phyloP scores from a whole-genome alignment of 2,797 vertebrate genomes.

The Phrynocephalus forsythii region DNA sequence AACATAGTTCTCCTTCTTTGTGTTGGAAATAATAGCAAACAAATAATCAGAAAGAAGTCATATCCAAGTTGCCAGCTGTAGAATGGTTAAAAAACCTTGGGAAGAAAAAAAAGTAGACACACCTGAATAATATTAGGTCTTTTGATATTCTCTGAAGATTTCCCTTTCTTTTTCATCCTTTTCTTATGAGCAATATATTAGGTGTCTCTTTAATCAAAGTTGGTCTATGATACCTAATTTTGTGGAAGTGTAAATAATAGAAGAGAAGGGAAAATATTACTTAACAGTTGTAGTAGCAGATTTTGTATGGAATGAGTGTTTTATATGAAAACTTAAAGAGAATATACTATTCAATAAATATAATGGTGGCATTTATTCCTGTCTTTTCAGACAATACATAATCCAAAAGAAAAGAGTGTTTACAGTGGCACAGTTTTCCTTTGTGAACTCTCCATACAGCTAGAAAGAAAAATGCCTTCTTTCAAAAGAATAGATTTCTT shows the following conservation, averaged over 20 bases:
- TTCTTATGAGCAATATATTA: conserved; percentile 37
- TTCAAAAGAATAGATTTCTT: conserved; percentile 59
- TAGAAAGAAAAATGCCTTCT: conserved; percentile 53
- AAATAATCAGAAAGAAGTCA: neutral
- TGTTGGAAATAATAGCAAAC: too few relatives aligned
- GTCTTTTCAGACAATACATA: conserved; percentile 63
- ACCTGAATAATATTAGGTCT: conserved; percentile 20
- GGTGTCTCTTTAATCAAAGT: conserved; percentile 43
- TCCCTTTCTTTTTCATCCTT: conserved; percentile 37
- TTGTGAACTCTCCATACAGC: conserved; percentile 54
- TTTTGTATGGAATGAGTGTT: conserved; percentile 44
- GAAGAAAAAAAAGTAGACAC: neutral
- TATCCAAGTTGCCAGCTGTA: neutral
- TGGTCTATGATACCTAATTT: conserved; percentile 42
- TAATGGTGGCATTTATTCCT: conserved; percentile 61
- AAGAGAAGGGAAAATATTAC: conserved; percentile 53
- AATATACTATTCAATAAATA: conserved; percentile 54
- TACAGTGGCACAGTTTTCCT: conserved; percentile 56
- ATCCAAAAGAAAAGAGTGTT: conserved; percentile 56
- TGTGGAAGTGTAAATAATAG: conserved; percentile 47
- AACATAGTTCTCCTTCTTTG: too few relatives aligned
- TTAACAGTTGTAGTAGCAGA: conserved; percentile 12
- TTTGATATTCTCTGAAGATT: neutral
- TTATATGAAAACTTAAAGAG: conserved; percentile 51
- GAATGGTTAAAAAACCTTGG: neutral